phyloP scores from a whole-genome alignment of 1,140 invertebrate genomes.

The Polyergus mexicanus region DNA sequence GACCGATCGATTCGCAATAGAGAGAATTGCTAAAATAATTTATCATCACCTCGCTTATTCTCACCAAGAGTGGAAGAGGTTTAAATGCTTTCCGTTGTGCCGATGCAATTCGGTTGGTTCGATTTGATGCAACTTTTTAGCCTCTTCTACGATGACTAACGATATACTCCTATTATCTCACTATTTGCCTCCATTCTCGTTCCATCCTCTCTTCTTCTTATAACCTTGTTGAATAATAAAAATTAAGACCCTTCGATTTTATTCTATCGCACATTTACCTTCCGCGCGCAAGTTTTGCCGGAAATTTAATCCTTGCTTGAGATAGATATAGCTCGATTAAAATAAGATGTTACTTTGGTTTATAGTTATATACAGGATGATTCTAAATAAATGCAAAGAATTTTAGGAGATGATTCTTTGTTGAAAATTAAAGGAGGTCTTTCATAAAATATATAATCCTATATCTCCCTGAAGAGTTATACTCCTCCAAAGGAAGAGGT shows the following conservation, averaged over 20 bases:
- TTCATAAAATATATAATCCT: too few relatives aligned
- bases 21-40: constrained; percentile 71
- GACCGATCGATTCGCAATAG: constrained; percentile 40
- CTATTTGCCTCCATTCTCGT: background rate
- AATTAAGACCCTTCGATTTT: constrained; percentile 68
- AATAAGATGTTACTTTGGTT: constrained; percentile 28
- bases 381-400: too few relatives aligned
- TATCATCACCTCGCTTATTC: constrained; percentile 66
- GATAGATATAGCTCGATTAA: constrained; percentile 13
- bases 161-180: constrained; percentile 61
- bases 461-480: too few relatives aligned
- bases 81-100: constrained; percentile 54
- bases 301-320: constrained; percentile 46
- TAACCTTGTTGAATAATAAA: constrained; percentile 63
- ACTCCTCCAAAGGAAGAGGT: too few relatives aligned
- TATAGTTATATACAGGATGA: background rate
- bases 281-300: constrained; percentile 26
- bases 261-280: constrained; percentile 52
- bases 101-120: constrained; percentile 15
- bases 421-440: too few relatives aligned
- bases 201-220: constrained; percentile 41
- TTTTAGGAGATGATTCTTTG: too few relatives aligned
- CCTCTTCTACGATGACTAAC: constrained; percentile 52
- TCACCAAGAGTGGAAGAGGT: constrained; percentile 60
- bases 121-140: constrained; percentile 46